These are phyloP conservation scores for Habropoda laboriosa DNA, from an alignment of 1,140 invertebrate genomes.

Conservation along the genomic window DNA sequence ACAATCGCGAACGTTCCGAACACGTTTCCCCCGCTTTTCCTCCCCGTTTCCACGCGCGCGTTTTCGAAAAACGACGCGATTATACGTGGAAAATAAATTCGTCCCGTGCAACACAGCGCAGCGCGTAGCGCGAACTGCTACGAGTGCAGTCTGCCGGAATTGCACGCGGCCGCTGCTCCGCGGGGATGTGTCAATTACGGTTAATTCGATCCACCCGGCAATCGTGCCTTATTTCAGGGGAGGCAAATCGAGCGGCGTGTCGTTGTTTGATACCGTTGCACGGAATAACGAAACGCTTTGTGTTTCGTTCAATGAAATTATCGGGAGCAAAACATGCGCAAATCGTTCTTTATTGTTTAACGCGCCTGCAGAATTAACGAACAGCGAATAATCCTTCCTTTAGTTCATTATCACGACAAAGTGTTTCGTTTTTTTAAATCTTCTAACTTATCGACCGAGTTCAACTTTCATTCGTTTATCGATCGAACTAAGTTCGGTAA, in stretches of 20 bases:
- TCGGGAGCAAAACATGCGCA: not conserved
- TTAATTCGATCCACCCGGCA: conserved; percentile 12
- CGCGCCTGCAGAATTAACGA: not conserved
- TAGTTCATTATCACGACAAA: not conserved
- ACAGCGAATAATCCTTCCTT: not conserved
- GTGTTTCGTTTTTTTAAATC: not conserved
- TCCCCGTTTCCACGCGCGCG: not conserved
- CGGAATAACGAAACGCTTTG: not conserved
- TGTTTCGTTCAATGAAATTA: not conserved
- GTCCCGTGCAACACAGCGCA: not conserved
- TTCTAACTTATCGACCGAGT: too few species aligned
- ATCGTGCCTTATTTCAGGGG: conserved; percentile 1
- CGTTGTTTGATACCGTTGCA: not conserved
- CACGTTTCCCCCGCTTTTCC: not conserved
- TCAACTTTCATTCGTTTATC: too few species aligned
- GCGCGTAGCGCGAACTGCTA: not conserved
- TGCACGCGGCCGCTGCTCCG: not conserved
- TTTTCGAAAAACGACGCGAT: not conserved
- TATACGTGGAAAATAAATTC: conserved; percentile 3
- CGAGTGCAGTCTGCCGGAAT: not conserved
- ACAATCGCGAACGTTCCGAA: not conserved
- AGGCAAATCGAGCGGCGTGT: not conserved
- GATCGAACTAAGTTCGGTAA: too few species aligned
- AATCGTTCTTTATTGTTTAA: not conserved
- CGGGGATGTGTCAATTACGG: conserved; percentile 11